Conservation (phyloP, 2,113 vertebrate species). For the Climacteris rufus region DNA sequence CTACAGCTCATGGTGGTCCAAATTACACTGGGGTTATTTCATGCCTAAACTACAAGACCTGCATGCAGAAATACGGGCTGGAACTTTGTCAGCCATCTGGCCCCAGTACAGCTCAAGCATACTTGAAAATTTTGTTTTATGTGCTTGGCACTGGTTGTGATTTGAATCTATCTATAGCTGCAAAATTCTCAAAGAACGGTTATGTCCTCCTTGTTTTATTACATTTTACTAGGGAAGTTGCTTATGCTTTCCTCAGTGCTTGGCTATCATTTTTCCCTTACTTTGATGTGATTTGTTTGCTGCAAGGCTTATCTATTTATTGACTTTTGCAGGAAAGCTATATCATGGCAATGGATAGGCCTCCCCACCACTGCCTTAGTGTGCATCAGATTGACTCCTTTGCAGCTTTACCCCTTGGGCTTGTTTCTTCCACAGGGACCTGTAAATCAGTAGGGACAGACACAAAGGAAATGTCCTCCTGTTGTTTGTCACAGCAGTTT, state of each 20-base stretch:
- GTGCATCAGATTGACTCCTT: not conserved
- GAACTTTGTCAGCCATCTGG: not conserved
- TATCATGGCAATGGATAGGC: rapidly evolving
- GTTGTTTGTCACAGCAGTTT: not conserved
- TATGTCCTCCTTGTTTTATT: not conserved
- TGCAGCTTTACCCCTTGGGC: not conserved
- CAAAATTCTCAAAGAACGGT: not conserved
- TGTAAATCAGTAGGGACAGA: not conserved
- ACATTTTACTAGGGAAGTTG: not conserved
- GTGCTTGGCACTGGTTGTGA: not conserved
- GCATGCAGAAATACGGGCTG: not conserved
- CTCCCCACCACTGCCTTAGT: not conserved
- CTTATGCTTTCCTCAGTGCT: not conserved
- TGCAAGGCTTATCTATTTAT: not conserved
- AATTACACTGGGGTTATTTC: not conserved
- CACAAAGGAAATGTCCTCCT: not conserved
- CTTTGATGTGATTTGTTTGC: not conserved
- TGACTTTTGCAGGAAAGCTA: not conserved
- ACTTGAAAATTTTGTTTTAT: not conserved
- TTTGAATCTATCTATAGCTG: not conserved
- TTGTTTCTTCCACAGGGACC: not conserved
- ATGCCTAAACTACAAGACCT: not conserved
- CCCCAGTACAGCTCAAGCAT: not conserved
- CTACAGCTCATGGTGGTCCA: not conserved
- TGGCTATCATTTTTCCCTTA: not conserved